Evolutionary conservation across 2,113 vertebrate species (phyloP).

Genomic region (Trematocara stigmaticum): DNA sequence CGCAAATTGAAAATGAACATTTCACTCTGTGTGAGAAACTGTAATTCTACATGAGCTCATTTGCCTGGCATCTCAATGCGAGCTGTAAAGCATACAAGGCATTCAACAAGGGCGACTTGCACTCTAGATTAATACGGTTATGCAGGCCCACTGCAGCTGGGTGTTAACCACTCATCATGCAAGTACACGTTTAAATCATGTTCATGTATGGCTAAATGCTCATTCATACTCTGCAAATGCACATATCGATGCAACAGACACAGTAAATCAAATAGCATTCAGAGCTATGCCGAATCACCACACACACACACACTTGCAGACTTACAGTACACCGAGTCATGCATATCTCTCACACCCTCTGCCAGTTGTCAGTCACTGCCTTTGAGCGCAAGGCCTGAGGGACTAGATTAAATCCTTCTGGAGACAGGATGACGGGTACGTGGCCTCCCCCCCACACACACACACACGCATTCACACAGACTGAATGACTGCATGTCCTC

Average conservation of each 20-base stretch:
- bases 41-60: not conserved
- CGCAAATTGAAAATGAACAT: not conserved
- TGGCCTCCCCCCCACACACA: not conserved
- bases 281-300: not conserved
- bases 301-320: not conserved
- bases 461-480: not conserved
- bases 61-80: not conserved
- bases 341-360: conserved; percentile 47
- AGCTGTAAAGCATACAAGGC: conserved; percentile 6
- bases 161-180: not conserved
- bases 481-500: conserved; percentile 24
- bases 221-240: not conserved
- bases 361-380: conserved; percentile 72
- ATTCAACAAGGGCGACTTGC: not conserved
- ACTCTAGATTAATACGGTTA: not conserved
- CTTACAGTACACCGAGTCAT: conserved; percentile 32
- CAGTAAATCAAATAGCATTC: not conserved
- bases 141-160: not conserved
- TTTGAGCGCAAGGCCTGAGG: conserved; percentile 65
- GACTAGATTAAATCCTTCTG: conserved; percentile 71
- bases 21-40: not conserved
- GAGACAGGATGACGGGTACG: conserved; percentile 70
- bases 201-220: not conserved
- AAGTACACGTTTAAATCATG: not conserved
- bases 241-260: not conserved